Base-by-base conservation (phyloP, 2,113 vertebrate species). In the Oreochromis aureus region DNA sequence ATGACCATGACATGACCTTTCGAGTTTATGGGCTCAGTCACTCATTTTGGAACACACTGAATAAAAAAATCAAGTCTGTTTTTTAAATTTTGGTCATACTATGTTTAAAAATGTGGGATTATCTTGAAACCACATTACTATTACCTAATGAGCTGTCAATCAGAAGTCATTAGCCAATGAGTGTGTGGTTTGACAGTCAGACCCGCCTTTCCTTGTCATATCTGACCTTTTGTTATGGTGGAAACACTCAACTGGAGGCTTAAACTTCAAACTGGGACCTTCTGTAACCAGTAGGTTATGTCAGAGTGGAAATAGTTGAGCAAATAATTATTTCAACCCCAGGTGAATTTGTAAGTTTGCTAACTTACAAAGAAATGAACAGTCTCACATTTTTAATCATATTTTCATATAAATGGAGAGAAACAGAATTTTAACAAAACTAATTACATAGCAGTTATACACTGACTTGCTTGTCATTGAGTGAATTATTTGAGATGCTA, bases 331-430 rank as follows among this genome's bases (percentile, higher is more conserved):
- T 36, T 63, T 36, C 2, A 36, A n/a, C 59, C 32, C 6, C 59
- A n/a, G 59, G 32, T 63, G 59, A 63, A 63, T 63, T 18, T 63
- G 32, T 63, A 63, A 63, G 4, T 34, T 63, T 63, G 32, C 59
- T 63, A 36, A 3, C 59, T 63, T 63, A 63, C 59, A 63, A 63
- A 36, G 32, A 63, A 63, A 63, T n/a, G 18, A 63, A 63, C 59
- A 63, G 32, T 63, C 18, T 63, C 59, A 63, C 32, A 63, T 63
- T 63, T 63, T 63, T 63, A 36, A 63, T 36, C 36, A 63, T 36
- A 63, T 36, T 63, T 63, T 63, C 32, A 63, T 63, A 36, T 5
- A 36, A 63, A 36, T 63, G 32, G 59, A 0, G 18, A 36, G 59
- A 36, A 32, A 63, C 32, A 36, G 30, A 63, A 36, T 63, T 36